Percentiles rank a stretch among this genome's conserved stretches.
Conservation (phyloP, 1,140 invertebrate genomes). For the Pseudomyrmex concolor region DNA sequence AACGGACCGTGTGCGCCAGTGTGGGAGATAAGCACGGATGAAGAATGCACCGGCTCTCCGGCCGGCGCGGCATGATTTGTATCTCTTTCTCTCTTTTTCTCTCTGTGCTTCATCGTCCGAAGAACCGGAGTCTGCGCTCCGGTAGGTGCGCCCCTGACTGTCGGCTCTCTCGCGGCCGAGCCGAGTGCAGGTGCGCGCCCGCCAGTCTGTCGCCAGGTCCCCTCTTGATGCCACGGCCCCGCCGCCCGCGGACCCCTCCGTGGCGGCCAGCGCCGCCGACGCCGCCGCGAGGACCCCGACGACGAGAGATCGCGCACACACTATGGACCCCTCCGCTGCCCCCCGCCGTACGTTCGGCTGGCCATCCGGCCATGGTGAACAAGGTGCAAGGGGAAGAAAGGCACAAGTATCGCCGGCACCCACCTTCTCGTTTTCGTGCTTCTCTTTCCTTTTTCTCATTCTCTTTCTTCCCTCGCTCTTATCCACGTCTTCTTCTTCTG, state of each 20-base stretch:
- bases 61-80: conserved; percentile 57
- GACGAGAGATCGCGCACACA: conserved; percentile 55
- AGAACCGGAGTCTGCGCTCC: conserved; percentile 68
- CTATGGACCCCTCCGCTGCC: conserved; percentile 61
- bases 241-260: conserved; percentile 41
- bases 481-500: conserved; percentile 52
- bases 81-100: conserved; percentile 16
- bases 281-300: conserved; percentile 46
- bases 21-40: conserved; percentile 67
- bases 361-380: conserved; percentile 49
- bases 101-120: conserved; percentile 2
- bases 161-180: conserved; percentile 72
- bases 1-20: conserved; percentile 45
- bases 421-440: conserved; percentile 41
- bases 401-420: conserved; percentile 50
- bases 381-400: conserved; percentile 67
- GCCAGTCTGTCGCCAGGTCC: conserved; percentile 84
- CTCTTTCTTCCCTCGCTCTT: conserved; percentile 42
- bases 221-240: conserved; percentile 42
- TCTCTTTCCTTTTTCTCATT: neutral
- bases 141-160: conserved; percentile 77
- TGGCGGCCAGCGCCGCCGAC: neutral
- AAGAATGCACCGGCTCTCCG: conserved; percentile 64
- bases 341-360: conserved; percentile 21
- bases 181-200: conserved; percentile 82